Conservation (phyloP, 2,797 vertebrate species). For the Australoheros facetus region DNA sequence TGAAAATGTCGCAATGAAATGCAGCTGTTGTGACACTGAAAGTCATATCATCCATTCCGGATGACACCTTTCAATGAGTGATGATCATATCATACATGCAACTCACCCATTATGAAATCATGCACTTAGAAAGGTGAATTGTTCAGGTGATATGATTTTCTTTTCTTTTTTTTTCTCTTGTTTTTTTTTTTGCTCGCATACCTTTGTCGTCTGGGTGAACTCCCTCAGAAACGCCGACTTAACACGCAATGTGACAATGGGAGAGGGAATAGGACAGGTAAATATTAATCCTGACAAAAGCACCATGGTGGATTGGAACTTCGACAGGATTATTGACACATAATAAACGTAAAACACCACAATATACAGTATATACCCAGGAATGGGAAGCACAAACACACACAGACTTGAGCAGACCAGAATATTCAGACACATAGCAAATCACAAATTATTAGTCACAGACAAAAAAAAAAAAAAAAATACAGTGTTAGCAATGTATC, state of each 20-base stretch:
- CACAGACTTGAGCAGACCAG: conserved; percentile 37
- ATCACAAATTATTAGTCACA: conserved; percentile 52
- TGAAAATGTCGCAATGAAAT: conserved; percentile 64
- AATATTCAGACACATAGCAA: conserved; percentile 36
- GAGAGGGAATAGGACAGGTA: conserved; percentile 77
- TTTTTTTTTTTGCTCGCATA: conserved; percentile 58
- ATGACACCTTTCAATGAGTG: conserved; percentile 60
- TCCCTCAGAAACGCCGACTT: conserved; percentile 74
- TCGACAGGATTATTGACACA: conserved; percentile 73
- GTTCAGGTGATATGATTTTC: conserved; percentile 49
- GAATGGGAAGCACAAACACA: conserved; percentile 48
- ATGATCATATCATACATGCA: conserved; percentile 69
- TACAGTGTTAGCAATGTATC: conserved; percentile 44
- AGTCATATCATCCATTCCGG: conserved; percentile 53
- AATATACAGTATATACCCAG: conserved; percentile 40
- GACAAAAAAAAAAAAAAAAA: conserved; percentile 41
- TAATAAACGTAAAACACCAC: conserved; percentile 62
- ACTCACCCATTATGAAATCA: conserved; percentile 63
- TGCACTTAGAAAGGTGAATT: conserved; percentile 63
- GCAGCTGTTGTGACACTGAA: conserved; percentile 66
- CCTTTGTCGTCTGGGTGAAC: conserved; percentile 74
- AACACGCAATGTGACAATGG: conserved; percentile 74
- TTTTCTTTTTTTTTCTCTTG: conserved; percentile 3
- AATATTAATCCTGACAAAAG: conserved; percentile 79
- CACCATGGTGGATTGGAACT: conserved; percentile 66